These are phyloP conservation scores for Acrossocheilus wenchowensis DNA, from an alignment of 2,797 vertebrate genomes.

Conservation along the genomic window DNA sequence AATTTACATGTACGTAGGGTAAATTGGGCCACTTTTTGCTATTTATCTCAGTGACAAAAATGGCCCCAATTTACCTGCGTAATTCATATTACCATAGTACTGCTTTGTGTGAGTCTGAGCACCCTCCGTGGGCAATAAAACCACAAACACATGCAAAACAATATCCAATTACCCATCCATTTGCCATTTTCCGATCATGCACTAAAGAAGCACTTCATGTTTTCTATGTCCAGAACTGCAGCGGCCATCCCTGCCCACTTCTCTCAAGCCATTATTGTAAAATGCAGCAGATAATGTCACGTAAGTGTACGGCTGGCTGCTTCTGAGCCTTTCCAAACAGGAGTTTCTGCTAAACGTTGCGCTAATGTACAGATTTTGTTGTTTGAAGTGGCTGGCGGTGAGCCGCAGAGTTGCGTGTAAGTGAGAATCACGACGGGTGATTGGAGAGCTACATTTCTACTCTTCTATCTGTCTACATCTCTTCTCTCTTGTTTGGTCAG, in stretches of 20 bases:
- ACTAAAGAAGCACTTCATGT: slow-evolving; percentile 4
- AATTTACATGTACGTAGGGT: neutral
- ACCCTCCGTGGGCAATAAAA: neutral
- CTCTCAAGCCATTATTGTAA: slow-evolving; percentile 11
- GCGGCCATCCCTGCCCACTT: slow-evolving; percentile 20
- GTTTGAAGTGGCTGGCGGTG: slow-evolving; percentile 3
- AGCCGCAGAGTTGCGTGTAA: neutral
- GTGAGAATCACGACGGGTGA: neutral
- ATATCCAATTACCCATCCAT: slow-evolving; percentile 36
- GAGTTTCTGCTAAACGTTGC: neutral
- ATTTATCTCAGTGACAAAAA: slow-evolving; percentile 19
- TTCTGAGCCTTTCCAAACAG: slow-evolving; percentile 5
- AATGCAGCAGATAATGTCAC: slow-evolving; percentile 16
- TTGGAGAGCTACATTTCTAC: slow-evolving; percentile 12
- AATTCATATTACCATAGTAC: neutral
- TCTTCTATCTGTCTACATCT: neutral
- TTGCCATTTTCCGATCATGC: neutral
- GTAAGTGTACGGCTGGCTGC: neutral
- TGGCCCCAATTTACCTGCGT: neutral
- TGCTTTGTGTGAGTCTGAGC: neutral
- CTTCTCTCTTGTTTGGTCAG: neutral
- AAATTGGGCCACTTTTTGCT: slow-evolving; percentile 4
- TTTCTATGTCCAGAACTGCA: slow-evolving; percentile 8
- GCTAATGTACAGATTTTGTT: neutral
- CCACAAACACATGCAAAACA: neutral